Evolutionary conservation across 2,797 vertebrate species (phyloP), one percentile per base, ranked within the genome.

Genomic region (Clamator glandarius): DNA sequence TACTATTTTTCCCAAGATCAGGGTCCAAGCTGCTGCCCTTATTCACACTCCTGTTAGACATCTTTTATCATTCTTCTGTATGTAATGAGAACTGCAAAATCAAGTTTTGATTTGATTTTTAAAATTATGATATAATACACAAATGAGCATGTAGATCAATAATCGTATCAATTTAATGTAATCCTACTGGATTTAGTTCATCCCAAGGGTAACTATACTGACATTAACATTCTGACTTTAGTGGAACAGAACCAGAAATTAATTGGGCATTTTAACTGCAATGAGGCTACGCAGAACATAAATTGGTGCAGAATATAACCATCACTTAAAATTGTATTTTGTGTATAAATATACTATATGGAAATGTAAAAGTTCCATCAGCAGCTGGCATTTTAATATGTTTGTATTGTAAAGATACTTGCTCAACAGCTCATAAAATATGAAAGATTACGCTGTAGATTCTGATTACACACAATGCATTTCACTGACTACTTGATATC

Each of bases 111-210:
- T 44, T 72, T 73, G 5, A 33, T 64, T 89, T 79, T 83, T 1
- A 0, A 35, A 92, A 68, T 25, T 2, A 54, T 55, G 18, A 51
- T 33, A 41, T 36, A 64, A 51, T 33, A 26, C 15, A 92, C 9
- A 57, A 72, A 12, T 61, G 39, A 35, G n/a, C 46, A 88, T 87
- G 91, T 85, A 61, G 66, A 89, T 88, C 66, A 78, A 23, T 92
- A 78, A 66, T 78, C 39, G 64, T 55, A 62, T 24, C 24, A 18
- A 61, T 42, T 91, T 85, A 75, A 29, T 55, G 59, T 58, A 91
- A 85, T 81, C 69, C 72, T 78, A 48, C n/a, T 51, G 23, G 77
- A 88, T 93, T 90, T 87, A 62, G 18, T 92, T 78, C 46, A 81
- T 31, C 24, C 35, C 11, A 59, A 24, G 17, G 44, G 31, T 62